Conservation (phyloP, 92 coral and sea anemone genomes). For the Phenganax marumi region DNA sequence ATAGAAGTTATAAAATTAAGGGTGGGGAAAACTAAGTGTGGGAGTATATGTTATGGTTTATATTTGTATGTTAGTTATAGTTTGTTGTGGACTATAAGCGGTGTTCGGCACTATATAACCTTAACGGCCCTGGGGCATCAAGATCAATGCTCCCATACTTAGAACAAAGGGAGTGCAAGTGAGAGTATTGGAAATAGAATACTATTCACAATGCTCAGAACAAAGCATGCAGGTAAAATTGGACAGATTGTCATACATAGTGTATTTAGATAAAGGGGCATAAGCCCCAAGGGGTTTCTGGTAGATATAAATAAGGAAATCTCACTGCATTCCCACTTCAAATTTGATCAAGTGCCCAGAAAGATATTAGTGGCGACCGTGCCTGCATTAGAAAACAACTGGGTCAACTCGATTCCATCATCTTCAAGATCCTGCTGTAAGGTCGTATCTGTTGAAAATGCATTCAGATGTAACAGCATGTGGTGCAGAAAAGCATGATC, state of each 20-base stretch:
- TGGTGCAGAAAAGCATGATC: not conserved
- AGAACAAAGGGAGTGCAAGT: not conserved
- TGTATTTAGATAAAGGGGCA: too few species aligned
- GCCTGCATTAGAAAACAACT: constrained; percentile 24
- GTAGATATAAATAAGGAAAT: too few species aligned
- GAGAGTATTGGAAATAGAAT: not conserved
- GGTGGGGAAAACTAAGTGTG: not conserved
- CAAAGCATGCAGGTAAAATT: too few species aligned
- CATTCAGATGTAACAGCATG: not conserved
- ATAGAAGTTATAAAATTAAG: not conserved
- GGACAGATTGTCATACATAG: too few species aligned
- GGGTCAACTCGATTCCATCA: constrained; percentile 43
- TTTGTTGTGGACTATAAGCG: not conserved
- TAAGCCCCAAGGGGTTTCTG: too few species aligned
- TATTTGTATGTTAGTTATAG: not conserved
- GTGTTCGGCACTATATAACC: not conserved
- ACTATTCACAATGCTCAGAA: not conserved
- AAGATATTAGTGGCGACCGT: constrained; percentile 7
- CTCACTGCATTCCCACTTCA: too few species aligned
- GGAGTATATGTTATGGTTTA: not conserved
- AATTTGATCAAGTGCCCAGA: constrained; percentile 4
- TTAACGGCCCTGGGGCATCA: not conserved
- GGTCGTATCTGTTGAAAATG: constrained; percentile 43
- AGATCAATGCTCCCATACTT: not conserved
- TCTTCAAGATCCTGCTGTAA: constrained; percentile 54